Evolutionary conservation across 2,797 vertebrate species (phyloP), one percentile per base, ranked within the genome.

Genomic region (Mus spretus): DNA sequence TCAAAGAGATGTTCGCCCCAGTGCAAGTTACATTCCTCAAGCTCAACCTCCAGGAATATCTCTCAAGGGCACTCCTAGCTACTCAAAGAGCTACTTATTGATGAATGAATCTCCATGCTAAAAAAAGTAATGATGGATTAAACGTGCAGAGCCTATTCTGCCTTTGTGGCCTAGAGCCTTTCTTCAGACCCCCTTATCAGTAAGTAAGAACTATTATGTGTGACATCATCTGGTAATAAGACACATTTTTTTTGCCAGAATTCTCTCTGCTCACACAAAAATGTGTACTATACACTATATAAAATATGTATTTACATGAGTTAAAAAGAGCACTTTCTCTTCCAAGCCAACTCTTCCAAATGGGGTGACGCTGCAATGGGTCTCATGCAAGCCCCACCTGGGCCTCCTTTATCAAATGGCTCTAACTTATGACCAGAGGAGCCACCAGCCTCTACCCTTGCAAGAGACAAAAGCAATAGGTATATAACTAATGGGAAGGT

Each of bases 401-500:
- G 47, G 19, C 11, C 20, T 55, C 24, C 47, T 24, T 12, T 3
- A 13, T 74, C n/a, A 59, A 67, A 75, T 15, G 61, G 22, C 28
- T 50, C 55, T 81, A 31, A 78, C 50, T 63, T 88, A 12, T 82
- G 40, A 37, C 7, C 63, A 0, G 6, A 79, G 31, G 40, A 90
- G 8, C 31, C 50, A 20, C 15, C 91, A 83, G 72, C 17, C 9
- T 83, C 67, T 19, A 40, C 19, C 37, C 7, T 78, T 90, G 63
- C 31, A 31, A 85, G 67, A 44, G 17, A 53, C 34, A 55, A 75
- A 11, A 77, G 9, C 85, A 53, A 75, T 2, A 37, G 53, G 61
- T 14, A 40, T 44, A 24, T 63, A 59, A 61, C 59, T 78, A 95
- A 74, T 79, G 24, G 72, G 28, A 81, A 95, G 28, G 14, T 95